These are phyloP conservation scores for Oasisia sp. DNA, from an alignment of 2,888 invertebrate genomes.

Conservation along the genomic window DNA sequence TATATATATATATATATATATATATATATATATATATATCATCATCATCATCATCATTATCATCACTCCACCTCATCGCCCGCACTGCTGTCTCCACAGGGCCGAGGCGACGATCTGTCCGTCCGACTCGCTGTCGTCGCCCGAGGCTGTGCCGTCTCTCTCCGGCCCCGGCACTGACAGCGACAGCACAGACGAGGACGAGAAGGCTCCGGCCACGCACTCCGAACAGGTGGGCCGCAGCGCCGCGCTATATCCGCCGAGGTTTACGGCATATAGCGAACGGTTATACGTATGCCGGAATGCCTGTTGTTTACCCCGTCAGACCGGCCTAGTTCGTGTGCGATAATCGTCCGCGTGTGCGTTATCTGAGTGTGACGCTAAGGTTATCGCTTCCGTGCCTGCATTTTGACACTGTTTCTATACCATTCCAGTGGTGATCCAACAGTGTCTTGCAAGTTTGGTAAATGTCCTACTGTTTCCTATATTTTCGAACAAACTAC, in stretches of 20 bases:
- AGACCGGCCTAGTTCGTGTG: not conserved
- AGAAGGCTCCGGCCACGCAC: not conserved
- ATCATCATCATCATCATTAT: too few species aligned
- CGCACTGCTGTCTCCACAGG: not conserved
- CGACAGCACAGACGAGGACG: not conserved
- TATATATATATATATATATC: too few species aligned
- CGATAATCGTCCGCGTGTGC: not conserved
- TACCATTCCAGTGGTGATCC: not conserved
- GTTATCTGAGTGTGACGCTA: not conserved
- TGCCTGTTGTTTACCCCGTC: not conserved
- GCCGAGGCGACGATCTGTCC: not conserved
- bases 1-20: too few species aligned
- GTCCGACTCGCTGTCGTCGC: not conserved
- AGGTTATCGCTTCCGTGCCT: not conserved
- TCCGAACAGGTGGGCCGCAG: not conserved
- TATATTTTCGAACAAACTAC: not conserved
- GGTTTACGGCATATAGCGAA: conserved; percentile 4
- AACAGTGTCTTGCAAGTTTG: too few species aligned
- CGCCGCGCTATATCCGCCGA: not conserved
- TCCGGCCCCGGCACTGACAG: not conserved
- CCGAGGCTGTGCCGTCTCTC: not conserved
- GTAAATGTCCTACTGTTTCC: too few species aligned
- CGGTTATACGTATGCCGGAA: not conserved
- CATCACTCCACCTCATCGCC: too few species aligned
- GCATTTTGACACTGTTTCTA: not conserved